These are phyloP conservation scores for Hippocampus zosterae DNA, from an alignment of 2,113 vertebrate species.

Conservation along the genomic window DNA sequence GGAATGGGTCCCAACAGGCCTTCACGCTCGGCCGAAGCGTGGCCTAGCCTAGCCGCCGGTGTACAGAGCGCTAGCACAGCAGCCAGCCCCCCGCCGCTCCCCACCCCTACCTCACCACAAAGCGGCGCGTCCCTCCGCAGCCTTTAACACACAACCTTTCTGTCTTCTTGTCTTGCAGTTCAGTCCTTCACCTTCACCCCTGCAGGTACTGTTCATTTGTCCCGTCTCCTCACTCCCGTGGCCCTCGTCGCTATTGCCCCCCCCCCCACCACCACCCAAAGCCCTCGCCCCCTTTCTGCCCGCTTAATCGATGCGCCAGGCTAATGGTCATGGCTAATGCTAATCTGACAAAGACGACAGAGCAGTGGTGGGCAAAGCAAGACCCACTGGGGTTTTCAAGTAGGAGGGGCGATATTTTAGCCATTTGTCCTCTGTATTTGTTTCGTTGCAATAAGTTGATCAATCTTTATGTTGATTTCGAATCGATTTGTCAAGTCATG, in stretches of 20 bases:
- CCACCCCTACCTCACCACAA: slow-evolving; percentile 20
- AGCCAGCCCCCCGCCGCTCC: not conserved
- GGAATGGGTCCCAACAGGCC: too few relatives aligned
- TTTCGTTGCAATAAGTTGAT: too few relatives aligned
- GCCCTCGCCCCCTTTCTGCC: slow-evolving; percentile 7
- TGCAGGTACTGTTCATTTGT: slow-evolving; percentile 87
- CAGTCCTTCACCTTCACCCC: slow-evolving; percentile 89
- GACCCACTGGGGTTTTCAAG: not conserved
- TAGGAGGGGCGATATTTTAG: too few relatives aligned
- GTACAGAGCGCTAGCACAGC: slow-evolving; percentile 18
- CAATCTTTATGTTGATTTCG: too few relatives aligned
- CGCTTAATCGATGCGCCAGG: slow-evolving; percentile 17
- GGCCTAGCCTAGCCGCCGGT: slow-evolving; percentile 11
- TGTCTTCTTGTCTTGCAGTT: slow-evolving; percentile 91
- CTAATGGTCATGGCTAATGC: slow-evolving; percentile 40
- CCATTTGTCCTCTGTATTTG: too few relatives aligned
- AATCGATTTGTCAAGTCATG: too few relatives aligned
- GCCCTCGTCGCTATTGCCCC: slow-evolving; percentile 5
- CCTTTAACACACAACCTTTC: slow-evolving; percentile 79
- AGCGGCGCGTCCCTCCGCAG: slow-evolving; percentile 60
- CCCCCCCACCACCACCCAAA: slow-evolving; percentile 26
- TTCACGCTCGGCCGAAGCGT: too few relatives aligned
- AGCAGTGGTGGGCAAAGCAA: not conserved
- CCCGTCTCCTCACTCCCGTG: slow-evolving; percentile 66
- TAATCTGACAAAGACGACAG: slow-evolving; percentile 15